Evolutionary conservation across 2,888 invertebrate genomes (phyloP).

Genomic region (Troides helena): DNA sequence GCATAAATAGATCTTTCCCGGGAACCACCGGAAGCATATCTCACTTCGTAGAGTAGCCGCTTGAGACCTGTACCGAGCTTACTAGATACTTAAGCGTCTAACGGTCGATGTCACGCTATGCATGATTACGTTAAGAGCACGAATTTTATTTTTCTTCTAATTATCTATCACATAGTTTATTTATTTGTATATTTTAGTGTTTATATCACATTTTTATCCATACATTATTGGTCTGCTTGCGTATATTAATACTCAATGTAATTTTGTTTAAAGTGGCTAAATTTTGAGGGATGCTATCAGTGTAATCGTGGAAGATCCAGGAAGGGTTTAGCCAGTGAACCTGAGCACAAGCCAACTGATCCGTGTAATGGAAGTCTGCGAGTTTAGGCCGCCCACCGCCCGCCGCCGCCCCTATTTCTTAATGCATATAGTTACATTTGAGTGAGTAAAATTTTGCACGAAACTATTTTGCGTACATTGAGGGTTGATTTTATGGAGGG

Average conservation of each 20-base stretch:
- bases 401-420: conserved; percentile 43
- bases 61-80: conserved; percentile 64
- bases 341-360: conserved; percentile 64
- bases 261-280: conserved; percentile 39
- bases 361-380: conserved; percentile 72
- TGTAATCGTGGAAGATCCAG: conserved; percentile 54
- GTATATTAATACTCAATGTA: conserved; percentile 26
- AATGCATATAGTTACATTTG: conserved; percentile 46
- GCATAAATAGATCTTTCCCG: conserved; percentile 80
- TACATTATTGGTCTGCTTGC: conserved; percentile 26
- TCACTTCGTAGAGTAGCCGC: conserved; percentile 74
- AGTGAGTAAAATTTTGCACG: conserved; percentile 35
- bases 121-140: conserved; percentile 78
- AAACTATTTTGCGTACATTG: conserved; percentile 2
- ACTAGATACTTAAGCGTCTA: conserved; percentile 64
- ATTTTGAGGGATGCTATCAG: conserved; percentile 51
- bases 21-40: conserved; percentile 75
- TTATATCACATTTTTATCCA: conserved; percentile 62
- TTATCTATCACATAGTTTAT: conserved; percentile 50
- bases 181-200: conserved; percentile 63
- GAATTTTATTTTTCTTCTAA: conserved; percentile 54
- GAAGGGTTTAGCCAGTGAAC: conserved; percentile 61
- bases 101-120: conserved; percentile 75
- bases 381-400: conserved; percentile 50
- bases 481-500: conserved; percentile 3